Conservation (phyloP, 2,797 vertebrate species). For the Malurus leucopterus region DNA sequence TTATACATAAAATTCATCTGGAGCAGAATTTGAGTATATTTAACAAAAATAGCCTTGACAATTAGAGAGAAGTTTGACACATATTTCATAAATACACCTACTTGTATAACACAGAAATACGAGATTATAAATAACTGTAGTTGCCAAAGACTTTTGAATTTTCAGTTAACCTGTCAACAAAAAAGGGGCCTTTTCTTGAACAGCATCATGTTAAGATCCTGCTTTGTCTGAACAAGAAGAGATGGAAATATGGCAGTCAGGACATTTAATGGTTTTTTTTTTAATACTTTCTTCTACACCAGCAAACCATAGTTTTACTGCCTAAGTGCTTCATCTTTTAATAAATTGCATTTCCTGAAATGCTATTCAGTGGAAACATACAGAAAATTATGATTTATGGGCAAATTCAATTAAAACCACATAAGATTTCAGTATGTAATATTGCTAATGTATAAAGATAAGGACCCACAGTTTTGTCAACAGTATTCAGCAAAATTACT, state of each 20-base stretch:
- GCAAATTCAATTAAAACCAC: not conserved
- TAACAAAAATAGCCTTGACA: not conserved
- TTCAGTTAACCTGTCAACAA: not conserved
- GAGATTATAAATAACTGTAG: not conserved
- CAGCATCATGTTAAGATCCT: not conserved
- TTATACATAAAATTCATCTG: not conserved
- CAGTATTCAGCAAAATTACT: not conserved
- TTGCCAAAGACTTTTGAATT: not conserved
- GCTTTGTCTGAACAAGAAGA: not conserved
- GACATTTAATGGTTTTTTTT: not conserved
- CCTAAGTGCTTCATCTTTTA: not conserved
- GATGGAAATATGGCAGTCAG: not conserved
- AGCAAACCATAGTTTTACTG: not conserved
- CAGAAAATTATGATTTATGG: not conserved
- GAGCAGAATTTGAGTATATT: not conserved
- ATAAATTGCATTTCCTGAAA: slow-evolving; percentile 38
- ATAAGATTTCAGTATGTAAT: slow-evolving; percentile 15
- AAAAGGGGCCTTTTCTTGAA: not conserved
- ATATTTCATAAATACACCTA: not conserved
- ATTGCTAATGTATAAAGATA: slow-evolving; percentile 15
- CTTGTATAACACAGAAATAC: not conserved
- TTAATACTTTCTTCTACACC: not conserved
- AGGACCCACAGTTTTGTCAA: not conserved
- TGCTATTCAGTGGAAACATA: not conserved
- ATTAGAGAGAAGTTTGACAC: not conserved